These are phyloP conservation scores for Spodoptera frugiperda DNA, from an alignment of 1,140 invertebrate species.

Conservation along the genomic window DNA sequence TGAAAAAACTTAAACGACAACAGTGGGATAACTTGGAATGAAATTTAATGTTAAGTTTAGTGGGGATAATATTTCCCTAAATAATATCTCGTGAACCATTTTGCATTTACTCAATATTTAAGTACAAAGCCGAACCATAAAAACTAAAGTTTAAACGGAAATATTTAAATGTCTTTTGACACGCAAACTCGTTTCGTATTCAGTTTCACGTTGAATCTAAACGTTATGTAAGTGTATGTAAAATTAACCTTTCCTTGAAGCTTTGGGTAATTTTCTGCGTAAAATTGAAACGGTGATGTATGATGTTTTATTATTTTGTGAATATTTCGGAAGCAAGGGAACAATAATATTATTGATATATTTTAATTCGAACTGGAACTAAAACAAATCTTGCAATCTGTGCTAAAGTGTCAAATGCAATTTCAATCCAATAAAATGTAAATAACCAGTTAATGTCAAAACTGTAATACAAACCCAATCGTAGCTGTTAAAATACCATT, in stretches of 20 bases:
- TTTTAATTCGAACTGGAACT: no score
- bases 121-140: slow-evolving; percentile 53
- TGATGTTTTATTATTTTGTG: background rate
- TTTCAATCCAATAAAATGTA: no score
- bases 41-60: background rate
- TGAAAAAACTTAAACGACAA: no score
- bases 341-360: background rate
- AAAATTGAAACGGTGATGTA: background rate
- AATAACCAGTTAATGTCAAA: no score
- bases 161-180: slow-evolving; percentile 63
- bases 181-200: slow-evolving; percentile 63
- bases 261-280: background rate
- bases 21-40: background rate
- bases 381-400: no score
- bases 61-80: background rate
- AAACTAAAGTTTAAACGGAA: slow-evolving; percentile 63
- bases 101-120: slow-evolving; percentile 48
- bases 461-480: no score
- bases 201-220: slow-evolving; percentile 35
- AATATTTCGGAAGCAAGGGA: background rate
- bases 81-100: slow-evolving; percentile 26
- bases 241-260: slow-evolving; percentile 13
- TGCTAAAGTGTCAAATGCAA: no score
- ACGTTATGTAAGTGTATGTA: slow-evolving; percentile 12
- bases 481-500: no score